Base-by-base conservation (phyloP, 2,113 vertebrate genomes). In the Edolisoma coerulescens region DNA sequence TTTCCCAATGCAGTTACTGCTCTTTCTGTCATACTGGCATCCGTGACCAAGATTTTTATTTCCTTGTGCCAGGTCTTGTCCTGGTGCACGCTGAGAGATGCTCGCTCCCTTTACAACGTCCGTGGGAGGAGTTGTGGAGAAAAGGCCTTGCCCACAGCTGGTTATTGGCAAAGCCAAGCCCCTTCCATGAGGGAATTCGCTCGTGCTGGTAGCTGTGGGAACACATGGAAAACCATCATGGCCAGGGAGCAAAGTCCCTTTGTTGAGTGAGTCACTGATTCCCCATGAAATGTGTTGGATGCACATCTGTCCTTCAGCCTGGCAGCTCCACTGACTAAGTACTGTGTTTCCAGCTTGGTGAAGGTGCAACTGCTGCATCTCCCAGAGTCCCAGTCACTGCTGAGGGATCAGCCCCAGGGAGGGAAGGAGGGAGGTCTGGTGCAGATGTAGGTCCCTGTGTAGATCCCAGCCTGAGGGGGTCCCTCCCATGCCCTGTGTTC, bases 361-460 rank as follows among this genome's bases (percentile, higher is more conserved):
- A 28, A 39, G 16, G 42, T 17, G 32, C 39, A 30, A 3, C 10
- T 32, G 39, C 53, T 44, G 42, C 2, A 6, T 63, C 30, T 79
- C 32, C 52, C 10, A 2, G 6, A 11, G n/a, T 37, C 28, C 53
- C 56, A 14, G 50, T 5, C 28, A 1, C 47, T 33, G 68, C 30
- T 27, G 16, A 18, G 69, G 50, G 61, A 2, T 42, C 11, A 1
- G 52, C 42, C 28, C 67, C 16, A 10, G 39, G 24, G 32, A 67
- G n/a, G 30, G 16, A 10, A 32, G 30, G 41, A 64, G 19, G 10
- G 9, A 53, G 22, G 6, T 53, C 27, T 70, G 56, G 15, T 9
- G 14, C 61, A 67, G 41, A 16, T 7, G 8, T 6, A 14, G n/a
- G 19, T 42, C 70, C 37, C 12, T 0, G 0, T 23, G 27, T 33